A percentile compares a stretch with the other conserved stretches of the same genome.
These are phyloP conservation scores for Percina caprodes DNA, from an alignment of 2,113 vertebrate genomes.

Conservation along the genomic window DNA sequence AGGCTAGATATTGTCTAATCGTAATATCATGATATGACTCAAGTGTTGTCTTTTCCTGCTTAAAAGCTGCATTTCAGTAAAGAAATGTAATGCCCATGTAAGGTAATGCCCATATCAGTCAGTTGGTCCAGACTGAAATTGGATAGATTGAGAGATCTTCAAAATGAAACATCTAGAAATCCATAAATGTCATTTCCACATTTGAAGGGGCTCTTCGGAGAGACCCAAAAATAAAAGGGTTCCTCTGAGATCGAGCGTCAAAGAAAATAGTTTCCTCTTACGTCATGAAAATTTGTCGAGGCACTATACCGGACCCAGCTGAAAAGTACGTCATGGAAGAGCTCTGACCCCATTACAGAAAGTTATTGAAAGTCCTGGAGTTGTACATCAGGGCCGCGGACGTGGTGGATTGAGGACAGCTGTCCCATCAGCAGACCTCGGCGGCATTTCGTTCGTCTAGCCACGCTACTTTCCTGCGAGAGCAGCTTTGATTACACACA, in stretches of 20 bases:
- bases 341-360: constrained; percentile 9
- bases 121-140: background rate
- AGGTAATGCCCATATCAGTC: background rate
- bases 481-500: constrained; percentile 61
- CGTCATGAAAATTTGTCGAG: background rate
- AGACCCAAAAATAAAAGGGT: background rate
- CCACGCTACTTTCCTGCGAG: constrained; percentile 53
- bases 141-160: background rate
- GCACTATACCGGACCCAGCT: background rate
- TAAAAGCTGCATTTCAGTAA: no score
- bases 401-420: constrained; percentile 37
- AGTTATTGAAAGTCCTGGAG: constrained; percentile 13
- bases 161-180: background rate
- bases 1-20: no score
- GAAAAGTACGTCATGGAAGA: background rate
- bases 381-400: background rate
- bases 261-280: background rate
- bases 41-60: no score
- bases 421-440: constrained; percentile 37
- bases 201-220: background rate
- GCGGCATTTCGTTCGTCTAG: constrained; percentile 53
- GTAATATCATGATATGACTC: no score
- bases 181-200: background rate
- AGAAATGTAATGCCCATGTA: no score
- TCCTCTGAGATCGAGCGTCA: background rate